Conservation (phyloP, 2,113 vertebrate species). For the Oriolus oriolus region DNA sequence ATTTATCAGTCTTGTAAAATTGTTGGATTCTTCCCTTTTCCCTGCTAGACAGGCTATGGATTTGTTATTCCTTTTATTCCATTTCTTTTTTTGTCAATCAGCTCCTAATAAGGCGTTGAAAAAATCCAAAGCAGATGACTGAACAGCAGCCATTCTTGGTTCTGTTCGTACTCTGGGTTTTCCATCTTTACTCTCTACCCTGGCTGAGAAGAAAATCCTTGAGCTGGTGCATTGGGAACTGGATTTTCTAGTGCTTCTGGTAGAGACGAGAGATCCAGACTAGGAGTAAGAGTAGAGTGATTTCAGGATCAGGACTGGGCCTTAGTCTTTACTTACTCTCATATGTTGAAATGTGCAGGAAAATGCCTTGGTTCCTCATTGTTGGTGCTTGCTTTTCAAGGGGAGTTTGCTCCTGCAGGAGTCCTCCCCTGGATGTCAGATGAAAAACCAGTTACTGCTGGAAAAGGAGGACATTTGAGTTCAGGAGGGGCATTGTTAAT, state of each 20-base stretch:
- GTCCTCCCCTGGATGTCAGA: not conserved
- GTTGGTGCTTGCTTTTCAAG: not conserved
- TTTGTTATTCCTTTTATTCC: not conserved
- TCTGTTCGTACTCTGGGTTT: not conserved
- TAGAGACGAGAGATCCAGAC: not conserved
- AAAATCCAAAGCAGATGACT: not conserved
- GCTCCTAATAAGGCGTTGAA: not conserved
- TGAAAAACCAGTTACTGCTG: not conserved
- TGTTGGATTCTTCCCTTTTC: not conserved
- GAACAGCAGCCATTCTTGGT: not conserved
- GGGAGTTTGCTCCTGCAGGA: not conserved
- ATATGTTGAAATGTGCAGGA: not conserved
- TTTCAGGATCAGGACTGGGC: not conserved
- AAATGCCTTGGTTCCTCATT: not conserved
- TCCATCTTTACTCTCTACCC: not conserved
- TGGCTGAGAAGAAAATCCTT: not conserved
- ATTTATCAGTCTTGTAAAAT: constrained; percentile 18
- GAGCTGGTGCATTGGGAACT: not conserved
- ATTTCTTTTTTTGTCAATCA: not conserved
- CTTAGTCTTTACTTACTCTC: not conserved
- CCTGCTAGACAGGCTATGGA: not conserved
- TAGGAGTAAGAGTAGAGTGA: not conserved
- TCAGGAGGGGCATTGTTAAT: not conserved
- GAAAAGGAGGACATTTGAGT: not conserved
- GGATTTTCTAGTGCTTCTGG: not conserved